A percentile compares a stretch with the other conserved stretches of the same genome.
These are phyloP conservation scores for Helogale parvula DNA, from an alignment of 2,113 vertebrate species.

Conservation along the genomic window DNA sequence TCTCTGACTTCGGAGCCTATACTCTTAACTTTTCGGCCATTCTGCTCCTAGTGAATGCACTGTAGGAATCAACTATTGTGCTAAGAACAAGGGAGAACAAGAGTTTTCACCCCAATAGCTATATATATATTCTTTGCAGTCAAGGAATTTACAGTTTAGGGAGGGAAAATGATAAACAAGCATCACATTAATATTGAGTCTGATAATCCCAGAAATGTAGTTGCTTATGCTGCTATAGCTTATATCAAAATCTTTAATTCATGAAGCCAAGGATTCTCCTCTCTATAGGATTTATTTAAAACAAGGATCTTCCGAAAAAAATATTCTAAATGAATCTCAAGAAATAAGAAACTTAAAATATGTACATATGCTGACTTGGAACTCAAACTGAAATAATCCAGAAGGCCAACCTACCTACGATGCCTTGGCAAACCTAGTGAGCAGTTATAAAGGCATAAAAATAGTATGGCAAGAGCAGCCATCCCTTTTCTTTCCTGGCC, in stretches of 20 bases:
- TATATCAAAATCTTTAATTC: neutral
- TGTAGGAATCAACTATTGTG: neutral
- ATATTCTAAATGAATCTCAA: neutral
- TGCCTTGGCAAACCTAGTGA: neutral
- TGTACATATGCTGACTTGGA: neutral
- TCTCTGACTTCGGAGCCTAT: neutral
- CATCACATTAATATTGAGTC: neutral
- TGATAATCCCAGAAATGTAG: neutral
- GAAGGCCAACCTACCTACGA: neutral
- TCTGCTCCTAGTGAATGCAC: neutral
- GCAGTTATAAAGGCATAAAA: neutral
- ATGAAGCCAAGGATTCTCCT: neutral
- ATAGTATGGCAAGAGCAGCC: neutral
- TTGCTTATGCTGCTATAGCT: neutral
- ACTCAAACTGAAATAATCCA: neutral
- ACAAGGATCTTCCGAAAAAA: neutral
- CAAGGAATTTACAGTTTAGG: neutral
- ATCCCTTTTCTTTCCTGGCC: neutral
- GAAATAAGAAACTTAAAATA: constrained; percentile 9
- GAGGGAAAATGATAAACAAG: neutral
- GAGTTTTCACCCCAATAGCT: neutral
- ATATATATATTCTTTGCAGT: neutral
- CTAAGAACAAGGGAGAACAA: neutral
- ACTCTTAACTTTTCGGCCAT: neutral
- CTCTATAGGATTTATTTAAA: neutral